A percentile compares a stretch with the other conserved stretches of the same genome.
phyloP scores from a whole-genome alignment of 2,113 vertebrate species.

The Atherinomorus stipes region DNA sequence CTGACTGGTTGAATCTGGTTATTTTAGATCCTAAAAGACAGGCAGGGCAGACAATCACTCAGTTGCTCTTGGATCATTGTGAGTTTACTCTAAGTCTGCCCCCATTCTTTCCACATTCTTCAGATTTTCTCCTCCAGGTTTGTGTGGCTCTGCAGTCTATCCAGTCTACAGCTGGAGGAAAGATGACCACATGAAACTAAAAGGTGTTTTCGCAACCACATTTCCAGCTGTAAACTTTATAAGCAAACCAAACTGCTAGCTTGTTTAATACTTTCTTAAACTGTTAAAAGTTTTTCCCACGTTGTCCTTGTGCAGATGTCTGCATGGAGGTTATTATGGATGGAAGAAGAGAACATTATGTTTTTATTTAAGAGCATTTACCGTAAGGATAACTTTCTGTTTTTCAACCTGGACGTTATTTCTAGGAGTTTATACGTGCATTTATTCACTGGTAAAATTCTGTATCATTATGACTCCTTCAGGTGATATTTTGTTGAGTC shows the following conservation, averaged over 20 bases:
- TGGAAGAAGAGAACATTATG: slow-evolving; percentile 34
- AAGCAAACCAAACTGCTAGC: not conserved
- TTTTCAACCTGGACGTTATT: no score
- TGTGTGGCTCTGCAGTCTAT: slow-evolving; percentile 34
- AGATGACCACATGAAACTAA: slow-evolving; percentile 38
- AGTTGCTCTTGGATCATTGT: slow-evolving; percentile 75
- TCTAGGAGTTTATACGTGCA: no score
- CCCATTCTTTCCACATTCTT: slow-evolving; percentile 73
- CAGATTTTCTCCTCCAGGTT: slow-evolving; percentile 63
- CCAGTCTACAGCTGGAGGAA: slow-evolving; percentile 34
- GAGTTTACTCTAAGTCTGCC: slow-evolving; percentile 70
- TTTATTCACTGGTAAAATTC: no score
- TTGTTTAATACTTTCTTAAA: not conserved
- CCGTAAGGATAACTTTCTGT: no score
- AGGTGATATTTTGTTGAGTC: no score
- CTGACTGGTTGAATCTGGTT: slow-evolving; percentile 60
- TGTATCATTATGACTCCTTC: no score
- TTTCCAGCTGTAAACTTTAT: slow-evolving; percentile 31
- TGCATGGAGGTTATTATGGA: not conserved
- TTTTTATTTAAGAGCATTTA: slow-evolving; percentile 36
- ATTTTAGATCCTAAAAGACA: slow-evolving; percentile 38
- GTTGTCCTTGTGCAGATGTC: not conserved
- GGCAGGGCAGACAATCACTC: slow-evolving; percentile 47
- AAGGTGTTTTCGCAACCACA: slow-evolving; percentile 12
- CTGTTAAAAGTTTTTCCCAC: not conserved